Percentiles rank a stretch among this genome's conserved stretches.
phyloP scores from a whole-genome alignment of 2,888 invertebrate genomes.

The Orthonychiurus folsomi region DNA sequence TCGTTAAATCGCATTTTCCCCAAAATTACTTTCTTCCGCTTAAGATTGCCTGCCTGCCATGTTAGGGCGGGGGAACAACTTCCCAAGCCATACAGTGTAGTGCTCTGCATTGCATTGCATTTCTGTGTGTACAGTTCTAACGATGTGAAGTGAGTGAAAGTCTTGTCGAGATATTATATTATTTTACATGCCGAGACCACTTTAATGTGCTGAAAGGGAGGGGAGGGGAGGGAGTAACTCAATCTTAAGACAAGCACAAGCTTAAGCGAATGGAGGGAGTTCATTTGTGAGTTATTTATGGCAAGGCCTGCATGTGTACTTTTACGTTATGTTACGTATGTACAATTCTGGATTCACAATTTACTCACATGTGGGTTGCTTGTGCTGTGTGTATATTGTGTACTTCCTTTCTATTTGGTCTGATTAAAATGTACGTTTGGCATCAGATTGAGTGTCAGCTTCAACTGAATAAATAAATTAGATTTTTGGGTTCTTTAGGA shows the following conservation, averaged over 20 bases:
- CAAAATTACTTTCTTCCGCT: constrained; percentile 38
- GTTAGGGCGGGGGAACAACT: not conserved
- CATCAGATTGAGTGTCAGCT: no score
- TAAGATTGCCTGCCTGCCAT: not conserved
- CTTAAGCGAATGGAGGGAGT: not conserved
- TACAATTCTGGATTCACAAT: not conserved
- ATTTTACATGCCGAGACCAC: not conserved
- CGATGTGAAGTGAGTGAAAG: not conserved
- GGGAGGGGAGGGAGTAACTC: not conserved
- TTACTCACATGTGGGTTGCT: no score
- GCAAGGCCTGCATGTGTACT: no score
- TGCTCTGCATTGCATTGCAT: not conserved
- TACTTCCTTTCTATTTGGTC: no score
- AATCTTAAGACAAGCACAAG: not conserved
- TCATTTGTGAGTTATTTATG: not conserved
- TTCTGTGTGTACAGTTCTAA: not conserved
- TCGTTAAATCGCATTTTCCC: constrained; percentile 41
- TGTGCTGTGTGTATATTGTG: no score
- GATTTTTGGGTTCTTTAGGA: no score
- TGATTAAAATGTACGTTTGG: no score
- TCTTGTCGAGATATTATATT: not conserved
- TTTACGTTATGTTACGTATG: no score
- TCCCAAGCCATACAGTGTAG: not conserved
- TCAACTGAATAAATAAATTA: no score
- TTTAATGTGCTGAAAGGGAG: not conserved